Base-by-base conservation (phyloP, 30 jellyfish, hydroid and myxozoan species). In the Chrysaora quinquecirrha region DNA sequence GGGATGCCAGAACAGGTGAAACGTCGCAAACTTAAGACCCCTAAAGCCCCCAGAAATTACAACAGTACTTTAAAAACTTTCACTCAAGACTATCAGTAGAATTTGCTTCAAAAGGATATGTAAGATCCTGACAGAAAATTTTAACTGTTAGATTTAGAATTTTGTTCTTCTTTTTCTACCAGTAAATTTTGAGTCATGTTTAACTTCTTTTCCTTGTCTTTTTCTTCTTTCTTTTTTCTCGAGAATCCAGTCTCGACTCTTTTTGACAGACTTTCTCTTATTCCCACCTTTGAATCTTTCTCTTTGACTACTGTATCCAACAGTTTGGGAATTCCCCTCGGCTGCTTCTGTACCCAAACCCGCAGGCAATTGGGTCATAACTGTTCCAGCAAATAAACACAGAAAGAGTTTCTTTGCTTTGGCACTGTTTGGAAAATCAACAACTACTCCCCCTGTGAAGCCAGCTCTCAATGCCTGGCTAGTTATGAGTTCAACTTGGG, bases 401-500 rank as follows among this genome's bases (percentile, higher is more conserved):
- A 95, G 48, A 76, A 95, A 95, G 94, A 89, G 86, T 64, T 93
- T 93, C 62, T 87, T 93, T 49, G 99, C 99, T 52, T 95, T 77
- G 34, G 97, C 70, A 76, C 99, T 93, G 84, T 93, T 93, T 47
- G 99, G 99, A 80, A 81, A 93, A 49, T 93, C 99, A 73, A 93
- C 96, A 38, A 93, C 96, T 32, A 93, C 99, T 27, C 99, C 99
- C 9, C 99, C 99, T 0, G 99, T 87, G 50, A 93, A 93, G 22
- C 99, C 99, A 25, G 99, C 97, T 33, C 90, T 82, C 91, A 88
- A 49, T 7, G 99, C 99, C 56, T 87, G 97, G 11, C 90, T 31
- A 0, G 97, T 93, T 2, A 93, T 86, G 25, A 93, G 72, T 77
- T 93, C 99, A 34, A 93, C 96, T 85, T 94, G 99, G 0, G 84